Evolutionary conservation across 2,888 invertebrate genomes (phyloP).

Genomic region (Spisula solida): DNA sequence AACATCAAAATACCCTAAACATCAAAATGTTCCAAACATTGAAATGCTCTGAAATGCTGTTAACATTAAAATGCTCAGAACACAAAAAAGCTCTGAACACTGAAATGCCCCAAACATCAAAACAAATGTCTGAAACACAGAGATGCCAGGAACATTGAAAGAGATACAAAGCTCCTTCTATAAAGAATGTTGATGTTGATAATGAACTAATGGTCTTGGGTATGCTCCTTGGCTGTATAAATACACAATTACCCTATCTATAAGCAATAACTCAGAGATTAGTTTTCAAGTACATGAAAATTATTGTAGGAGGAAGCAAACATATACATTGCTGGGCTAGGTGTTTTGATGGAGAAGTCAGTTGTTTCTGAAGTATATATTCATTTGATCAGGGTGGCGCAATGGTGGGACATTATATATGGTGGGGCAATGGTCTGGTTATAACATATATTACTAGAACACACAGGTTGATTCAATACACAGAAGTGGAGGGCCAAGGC

Average conservation of each 20-base stretch:
- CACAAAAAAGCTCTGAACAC: too few species aligned
- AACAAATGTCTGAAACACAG: too few species aligned
- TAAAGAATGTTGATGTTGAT: not conserved
- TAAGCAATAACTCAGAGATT: slow-evolving; percentile 13
- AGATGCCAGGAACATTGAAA: too few species aligned
- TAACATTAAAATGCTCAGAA: too few species aligned
- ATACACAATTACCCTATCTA: slow-evolving; percentile 4
- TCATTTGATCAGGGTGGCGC: not conserved
- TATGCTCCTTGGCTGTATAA: slow-evolving; percentile 11
- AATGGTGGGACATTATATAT: not conserved
- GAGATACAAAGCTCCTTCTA: too few species aligned
- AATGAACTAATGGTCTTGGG: not conserved
- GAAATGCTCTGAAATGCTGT: too few species aligned
- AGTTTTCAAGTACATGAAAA: slow-evolving; percentile 6
- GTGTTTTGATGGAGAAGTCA: not conserved
- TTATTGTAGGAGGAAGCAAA: not conserved
- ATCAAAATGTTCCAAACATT: too few species aligned
- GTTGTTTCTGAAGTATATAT: not conserved
- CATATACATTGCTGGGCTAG: not conserved
- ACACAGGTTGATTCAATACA: slow-evolving; percentile 1
- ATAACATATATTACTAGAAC: not conserved
- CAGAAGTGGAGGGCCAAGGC: not conserved
- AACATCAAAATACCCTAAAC: too few species aligned
- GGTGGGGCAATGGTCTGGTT: slow-evolving; percentile 1
- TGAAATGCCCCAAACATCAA: too few species aligned